A percentile compares a stretch with the other conserved stretches of the same genome.
Evolutionary conservation across 2,888 invertebrate species (phyloP).

Genomic region (Spilosoma lubricipeda): DNA sequence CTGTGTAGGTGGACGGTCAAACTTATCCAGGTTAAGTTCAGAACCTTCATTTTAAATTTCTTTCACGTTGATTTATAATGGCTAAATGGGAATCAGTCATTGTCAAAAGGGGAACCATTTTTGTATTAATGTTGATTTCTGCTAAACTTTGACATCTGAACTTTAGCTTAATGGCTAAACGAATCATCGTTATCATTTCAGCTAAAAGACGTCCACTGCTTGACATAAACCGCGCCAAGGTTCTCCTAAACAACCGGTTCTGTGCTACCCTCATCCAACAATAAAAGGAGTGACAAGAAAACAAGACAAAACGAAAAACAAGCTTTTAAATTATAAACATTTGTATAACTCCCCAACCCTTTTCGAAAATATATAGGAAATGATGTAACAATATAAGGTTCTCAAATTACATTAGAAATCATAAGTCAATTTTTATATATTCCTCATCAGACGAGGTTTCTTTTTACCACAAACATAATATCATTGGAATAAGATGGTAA

Average conservation of each 20-base stretch:
- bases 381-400: neutral
- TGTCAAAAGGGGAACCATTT: neutral
- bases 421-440: neutral
- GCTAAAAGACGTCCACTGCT: no score
- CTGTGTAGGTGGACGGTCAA: neutral
- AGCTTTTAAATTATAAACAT: neutral
- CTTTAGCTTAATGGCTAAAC: neutral
- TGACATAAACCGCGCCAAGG: no score
- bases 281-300: no score
- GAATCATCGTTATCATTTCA: no score
- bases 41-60: neutral
- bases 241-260: no score
- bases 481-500: slow-evolving; percentile 10
- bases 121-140: neutral
- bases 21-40: neutral
- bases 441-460: neutral
- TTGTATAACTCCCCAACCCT: neutral
- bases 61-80: neutral
- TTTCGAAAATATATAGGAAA: neutral
- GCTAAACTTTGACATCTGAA: neutral
- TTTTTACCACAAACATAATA: neutral
- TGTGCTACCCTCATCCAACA: no score
- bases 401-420: neutral
- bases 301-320: neutral
- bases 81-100: neutral